Evolutionary conservation across 2,797 vertebrate genomes (phyloP).

Genomic region (Carduelis carduelis): DNA sequence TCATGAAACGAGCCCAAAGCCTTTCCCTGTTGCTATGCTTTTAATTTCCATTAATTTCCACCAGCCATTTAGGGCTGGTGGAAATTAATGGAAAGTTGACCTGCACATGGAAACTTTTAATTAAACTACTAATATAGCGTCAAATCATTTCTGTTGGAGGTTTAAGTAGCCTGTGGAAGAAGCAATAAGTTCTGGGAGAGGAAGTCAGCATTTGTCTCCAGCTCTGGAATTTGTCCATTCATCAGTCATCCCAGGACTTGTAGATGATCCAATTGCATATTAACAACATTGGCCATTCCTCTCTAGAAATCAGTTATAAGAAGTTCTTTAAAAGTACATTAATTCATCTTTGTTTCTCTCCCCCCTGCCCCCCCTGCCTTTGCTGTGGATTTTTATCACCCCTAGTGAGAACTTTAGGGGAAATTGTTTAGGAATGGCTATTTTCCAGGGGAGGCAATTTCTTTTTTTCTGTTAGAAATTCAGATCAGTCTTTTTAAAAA

Average conservation of each 20-base stretch:
- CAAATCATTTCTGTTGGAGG: background rate
- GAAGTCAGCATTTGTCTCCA: conserved; percentile 11
- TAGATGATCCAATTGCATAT: conserved; percentile 26
- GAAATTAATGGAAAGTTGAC: background rate
- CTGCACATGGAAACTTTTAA: conserved; percentile 56
- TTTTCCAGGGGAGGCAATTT: background rate
- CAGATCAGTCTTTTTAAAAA: background rate
- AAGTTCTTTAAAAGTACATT: conserved; percentile 28
- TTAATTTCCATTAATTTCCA: background rate
- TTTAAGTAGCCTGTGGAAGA: conserved; percentile 25
- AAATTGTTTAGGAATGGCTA: conserved; percentile 20
- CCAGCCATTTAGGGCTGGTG: background rate
- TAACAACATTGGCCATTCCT: conserved; percentile 38
- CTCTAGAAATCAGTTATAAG: conserved; percentile 49
- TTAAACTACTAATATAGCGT: conserved; percentile 47
- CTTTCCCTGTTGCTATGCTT: background rate
- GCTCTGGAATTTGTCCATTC: conserved; percentile 40
- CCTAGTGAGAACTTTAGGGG: background rate
- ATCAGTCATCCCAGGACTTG: conserved; percentile 2
- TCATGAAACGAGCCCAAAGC: conserved; percentile 56
- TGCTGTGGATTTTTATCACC: background rate
- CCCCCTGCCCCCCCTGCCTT: background rate
- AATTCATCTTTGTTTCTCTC: background rate
- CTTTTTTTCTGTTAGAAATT: background rate
- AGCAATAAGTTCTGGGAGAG: conserved; percentile 18